Conservation (phyloP, 2,888 invertebrate species). For the Heterodera filipjevi region DNA sequence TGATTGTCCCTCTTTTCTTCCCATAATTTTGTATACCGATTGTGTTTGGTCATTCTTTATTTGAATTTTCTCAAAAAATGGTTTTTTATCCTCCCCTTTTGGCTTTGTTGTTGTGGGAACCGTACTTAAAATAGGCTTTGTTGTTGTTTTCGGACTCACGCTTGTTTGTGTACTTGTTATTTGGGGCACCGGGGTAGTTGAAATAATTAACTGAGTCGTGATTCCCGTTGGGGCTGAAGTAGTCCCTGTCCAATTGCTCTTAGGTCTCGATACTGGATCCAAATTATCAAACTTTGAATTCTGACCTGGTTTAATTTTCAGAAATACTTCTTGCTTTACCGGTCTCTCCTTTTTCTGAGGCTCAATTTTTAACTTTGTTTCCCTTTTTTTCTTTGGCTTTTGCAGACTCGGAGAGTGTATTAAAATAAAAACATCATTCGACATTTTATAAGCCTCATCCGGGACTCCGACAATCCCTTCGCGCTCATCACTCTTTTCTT, state of each 20-base stretch:
- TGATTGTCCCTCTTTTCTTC: not conserved
- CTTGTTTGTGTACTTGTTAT: not conserved
- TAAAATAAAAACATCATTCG: not conserved
- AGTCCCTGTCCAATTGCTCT: no score
- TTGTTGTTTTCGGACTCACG: not conserved
- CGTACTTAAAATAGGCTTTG: not conserved
- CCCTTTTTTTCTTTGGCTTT: not conserved
- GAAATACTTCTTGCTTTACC: not conserved
- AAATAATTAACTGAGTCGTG: no score
- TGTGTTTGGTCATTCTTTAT: not conserved
- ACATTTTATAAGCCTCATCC: not conserved
- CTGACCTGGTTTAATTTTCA: not conserved
- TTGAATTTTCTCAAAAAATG: not conserved
- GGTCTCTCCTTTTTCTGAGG: not conserved
- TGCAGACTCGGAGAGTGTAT: not conserved
- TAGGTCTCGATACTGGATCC: not conserved
- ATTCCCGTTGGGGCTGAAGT: no score
- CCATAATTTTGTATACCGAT: not conserved
- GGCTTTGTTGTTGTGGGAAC: not conserved
- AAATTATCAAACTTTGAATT: not conserved
- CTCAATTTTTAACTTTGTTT: not conserved
- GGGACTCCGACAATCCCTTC: not conserved
- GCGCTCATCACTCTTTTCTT: not conserved
- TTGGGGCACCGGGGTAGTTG: no score
- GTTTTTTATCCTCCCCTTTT: not conserved